Evolutionary conservation across 2,797 vertebrate species (phyloP).

Genomic region (Gobio occitaniae): DNA sequence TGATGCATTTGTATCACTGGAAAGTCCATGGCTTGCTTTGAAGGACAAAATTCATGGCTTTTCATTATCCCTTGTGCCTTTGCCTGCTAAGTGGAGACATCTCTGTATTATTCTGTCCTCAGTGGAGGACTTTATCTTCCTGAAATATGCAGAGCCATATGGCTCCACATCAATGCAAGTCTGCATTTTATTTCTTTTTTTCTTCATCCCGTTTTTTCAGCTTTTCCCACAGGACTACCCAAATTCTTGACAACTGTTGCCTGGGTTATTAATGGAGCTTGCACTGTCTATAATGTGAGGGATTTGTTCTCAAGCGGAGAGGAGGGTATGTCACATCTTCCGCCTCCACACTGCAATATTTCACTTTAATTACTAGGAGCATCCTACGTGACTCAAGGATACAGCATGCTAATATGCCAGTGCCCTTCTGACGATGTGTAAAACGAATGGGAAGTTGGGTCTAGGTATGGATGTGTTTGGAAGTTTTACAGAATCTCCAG

Average conservation of each 20-base stretch:
- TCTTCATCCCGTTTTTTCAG: conserved; percentile 29
- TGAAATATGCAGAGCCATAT: conserved; percentile 59
- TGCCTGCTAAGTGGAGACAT: conserved; percentile 16
- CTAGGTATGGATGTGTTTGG: not conserved
- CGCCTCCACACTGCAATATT: conserved; percentile 54
- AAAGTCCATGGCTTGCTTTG: not conserved
- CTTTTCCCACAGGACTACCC: conserved; percentile 47
- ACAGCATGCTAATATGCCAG: conserved; percentile 57
- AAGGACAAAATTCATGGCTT: conserved; percentile 2
- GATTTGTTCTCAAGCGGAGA: conserved; percentile 53
- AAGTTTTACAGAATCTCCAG: not conserved
- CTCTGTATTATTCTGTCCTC: conserved; percentile 28
- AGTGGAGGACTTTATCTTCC: conserved; percentile 43
- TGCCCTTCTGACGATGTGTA: conserved; percentile 51
- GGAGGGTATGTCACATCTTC: conserved; percentile 56
- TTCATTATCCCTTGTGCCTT: conserved; percentile 4
- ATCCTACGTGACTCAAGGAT: conserved; percentile 60
- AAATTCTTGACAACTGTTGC: conserved; percentile 58
- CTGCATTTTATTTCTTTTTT: conserved; percentile 49
- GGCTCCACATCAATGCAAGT: conserved; percentile 47
- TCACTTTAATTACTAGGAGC: conserved; percentile 64
- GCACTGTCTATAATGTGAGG: conserved; percentile 58
- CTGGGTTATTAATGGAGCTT: conserved; percentile 62
- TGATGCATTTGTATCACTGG: not conserved
- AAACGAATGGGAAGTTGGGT: conserved; percentile 14